Evolutionary conservation across 1,140 invertebrate species (phyloP).

Genomic region (Drosophila willistoni): DNA sequence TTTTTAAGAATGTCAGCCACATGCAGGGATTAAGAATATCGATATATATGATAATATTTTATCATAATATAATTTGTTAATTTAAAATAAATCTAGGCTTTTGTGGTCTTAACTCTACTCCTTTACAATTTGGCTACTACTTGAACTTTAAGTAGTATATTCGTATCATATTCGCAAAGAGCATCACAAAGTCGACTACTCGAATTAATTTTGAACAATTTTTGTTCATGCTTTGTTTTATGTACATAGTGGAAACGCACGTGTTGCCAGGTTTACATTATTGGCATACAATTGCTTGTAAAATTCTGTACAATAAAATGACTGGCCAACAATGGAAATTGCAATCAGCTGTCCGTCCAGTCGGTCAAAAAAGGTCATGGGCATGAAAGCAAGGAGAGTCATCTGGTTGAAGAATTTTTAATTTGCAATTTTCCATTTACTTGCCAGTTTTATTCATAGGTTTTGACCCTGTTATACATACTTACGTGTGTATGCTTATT

Average conservation of each 20-base stretch:
- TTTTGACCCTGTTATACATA: conserved; percentile 24
- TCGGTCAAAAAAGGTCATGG: conserved; percentile 3
- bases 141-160: too few relatives aligned
- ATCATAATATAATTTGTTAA: too few relatives aligned
- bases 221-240: conserved; percentile 19
- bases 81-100: too few relatives aligned
- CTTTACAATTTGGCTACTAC: too few relatives aligned
- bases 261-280: conserved; percentile 66
- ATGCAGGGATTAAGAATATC: too few relatives aligned
- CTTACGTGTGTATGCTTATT: conserved; percentile 45
- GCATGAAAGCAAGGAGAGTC: conserved; percentile 27
- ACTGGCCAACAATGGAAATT: conserved; percentile 52
- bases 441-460: conserved; percentile 7
- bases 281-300: conserved; percentile 73
- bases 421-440: conserved; percentile 58
- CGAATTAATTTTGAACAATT: background rate
- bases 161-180: background rate
- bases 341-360: conserved; percentile 48
- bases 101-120: too few relatives aligned
- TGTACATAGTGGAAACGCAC: conserved; percentile 44
- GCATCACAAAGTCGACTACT: background rate
- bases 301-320: conserved; percentile 67
- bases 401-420: conserved; percentile 60
- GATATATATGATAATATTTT: too few relatives aligned
- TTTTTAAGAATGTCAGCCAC: too few relatives aligned